Evolutionary conservation across 2,888 invertebrate genomes (phyloP), one percentile per base, ranked within the genome.

Genomic region (Tryphoninae sp.): DNA sequence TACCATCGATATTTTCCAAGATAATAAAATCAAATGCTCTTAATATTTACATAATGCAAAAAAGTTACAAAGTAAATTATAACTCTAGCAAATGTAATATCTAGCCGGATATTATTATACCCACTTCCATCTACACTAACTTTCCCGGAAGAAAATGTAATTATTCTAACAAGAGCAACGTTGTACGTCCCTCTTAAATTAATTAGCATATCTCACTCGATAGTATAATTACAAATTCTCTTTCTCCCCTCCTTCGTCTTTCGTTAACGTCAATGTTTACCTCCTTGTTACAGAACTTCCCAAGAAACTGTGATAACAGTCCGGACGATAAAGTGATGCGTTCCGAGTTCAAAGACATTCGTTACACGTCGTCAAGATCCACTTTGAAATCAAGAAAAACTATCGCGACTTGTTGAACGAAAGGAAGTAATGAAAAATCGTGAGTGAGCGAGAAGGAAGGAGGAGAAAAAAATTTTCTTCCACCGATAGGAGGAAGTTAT

Each of bases 401-500:
- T 11, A 69, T 26, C 26, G n/a, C n/a, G n/a, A n/a, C n/a, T n/a
- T n/a, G n/a, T n/a, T n/a, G n/a, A n/a, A 26, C 26, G 26, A 26
- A 26, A 33, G 6, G 6, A 33, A 33, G 33, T 33, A 6, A 33
- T 33, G 33, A 45, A 51, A 11, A 22, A 51, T 51, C 16, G 2
- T 33, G 49, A 51, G 7, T 45, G 45, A 33, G 3, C n/a, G 8
- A 55, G 58, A 22, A 40, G 33, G 75, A 83, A 78, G 33, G 75
- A 84, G 84, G 84, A 85, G 86, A 83, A 81, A 86, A 81, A 84
- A 85, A 78, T 82, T 64, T 84, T 88, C 87, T 86, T 88, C 86
- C 86, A 86, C 86, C 87, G 86, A 87, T 86, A 88, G 87, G 88
- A 86, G 84, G 88, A 88, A 90, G 91, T 91, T 89, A 91, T 91